phyloP scores from a whole-genome alignment of 2,888 invertebrate genomes.

The Eupithecia vulgata region DNA sequence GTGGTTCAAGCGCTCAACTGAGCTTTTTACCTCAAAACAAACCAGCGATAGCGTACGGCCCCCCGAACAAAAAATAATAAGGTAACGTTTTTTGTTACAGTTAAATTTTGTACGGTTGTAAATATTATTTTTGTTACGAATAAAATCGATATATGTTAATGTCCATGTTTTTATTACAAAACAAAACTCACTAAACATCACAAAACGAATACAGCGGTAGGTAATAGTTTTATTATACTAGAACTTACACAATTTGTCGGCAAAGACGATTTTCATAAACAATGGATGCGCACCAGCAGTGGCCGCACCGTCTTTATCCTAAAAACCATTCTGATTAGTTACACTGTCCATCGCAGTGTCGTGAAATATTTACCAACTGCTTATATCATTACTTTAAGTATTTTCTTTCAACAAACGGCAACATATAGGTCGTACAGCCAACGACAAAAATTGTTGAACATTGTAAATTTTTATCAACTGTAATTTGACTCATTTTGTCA shows the following conservation, averaged over 20 bases:
- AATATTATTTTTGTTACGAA: conserved; percentile 53
- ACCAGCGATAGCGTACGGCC: conserved; percentile 67
- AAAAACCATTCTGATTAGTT: conserved; percentile 43
- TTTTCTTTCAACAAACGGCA: neutral
- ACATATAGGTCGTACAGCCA: neutral
- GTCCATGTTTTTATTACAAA: conserved; percentile 18
- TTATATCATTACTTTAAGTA: neutral
- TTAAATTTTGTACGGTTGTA: conserved; percentile 41
- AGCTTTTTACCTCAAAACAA: conserved; percentile 70
- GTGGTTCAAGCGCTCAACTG: conserved; percentile 45
- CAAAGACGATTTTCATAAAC: conserved; percentile 63
- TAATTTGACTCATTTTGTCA: neutral
- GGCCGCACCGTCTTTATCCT: conserved; percentile 46
- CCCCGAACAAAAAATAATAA: conserved; percentile 61
- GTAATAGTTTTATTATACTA: conserved; percentile 33
- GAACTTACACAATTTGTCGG: conserved; percentile 53
- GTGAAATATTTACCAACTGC: neutral
- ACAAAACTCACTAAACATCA: conserved; percentile 10
- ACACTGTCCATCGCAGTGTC: conserved; percentile 13
- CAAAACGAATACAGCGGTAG: conserved; percentile 15
- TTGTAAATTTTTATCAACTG: neutral
- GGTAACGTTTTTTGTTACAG: conserved; percentile 24
- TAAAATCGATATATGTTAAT: conserved; percentile 46
- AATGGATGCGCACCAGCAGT: conserved; percentile 56
- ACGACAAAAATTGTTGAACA: neutral